A percentile compares a stretch with the other conserved stretches of the same genome.
Conservation (phyloP, 30 jellyfish, hydroid and myxozoan genomes). For the Aurelia aurita region DNA sequence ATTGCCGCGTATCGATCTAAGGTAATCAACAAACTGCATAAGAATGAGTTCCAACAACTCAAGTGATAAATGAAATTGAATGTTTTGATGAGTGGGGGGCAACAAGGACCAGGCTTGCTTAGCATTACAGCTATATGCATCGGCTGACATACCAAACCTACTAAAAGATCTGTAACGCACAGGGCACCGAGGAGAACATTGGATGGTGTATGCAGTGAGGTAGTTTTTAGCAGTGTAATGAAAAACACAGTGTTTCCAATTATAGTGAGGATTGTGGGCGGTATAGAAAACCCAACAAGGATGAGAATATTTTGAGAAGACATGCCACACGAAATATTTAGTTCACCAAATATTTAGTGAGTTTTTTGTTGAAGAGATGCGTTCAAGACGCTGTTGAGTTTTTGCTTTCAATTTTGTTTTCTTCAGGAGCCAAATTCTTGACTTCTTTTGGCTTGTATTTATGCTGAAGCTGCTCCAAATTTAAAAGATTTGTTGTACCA, state of each 20-base stretch:
- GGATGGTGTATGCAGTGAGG: conserved; percentile 68
- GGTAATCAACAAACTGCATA: conserved; percentile 39
- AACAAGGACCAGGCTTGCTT: conserved; percentile 39
- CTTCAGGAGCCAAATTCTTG: too few relatives aligned
- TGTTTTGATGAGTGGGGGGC: conserved; percentile 20
- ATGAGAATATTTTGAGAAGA: too few relatives aligned
- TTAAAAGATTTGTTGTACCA: too few relatives aligned
- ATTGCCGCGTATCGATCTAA: conserved; percentile 59
- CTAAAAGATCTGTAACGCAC: conserved; percentile 57
- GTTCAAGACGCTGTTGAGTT: too few relatives aligned
- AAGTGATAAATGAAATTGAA: conserved; percentile 36
- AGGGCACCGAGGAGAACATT: conserved; percentile 63
- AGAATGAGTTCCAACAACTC: conserved; percentile 43
- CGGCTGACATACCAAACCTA: conserved; percentile 64
- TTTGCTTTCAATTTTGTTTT: too few relatives aligned
- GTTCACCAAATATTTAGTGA: too few relatives aligned
- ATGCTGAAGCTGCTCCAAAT: too few relatives aligned
- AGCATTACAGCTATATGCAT: conserved; percentile 33
- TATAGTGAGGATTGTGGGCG: conserved; percentile 39
- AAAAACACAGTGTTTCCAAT: conserved; percentile 52
- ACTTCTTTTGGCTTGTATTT: too few relatives aligned
- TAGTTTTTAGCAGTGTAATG: conserved; percentile 23
- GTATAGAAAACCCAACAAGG: background rate
- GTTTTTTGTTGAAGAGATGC: too few relatives aligned
- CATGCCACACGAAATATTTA: too few relatives aligned